Evolutionary conservation across 1,140 invertebrate species (phyloP), one percentile per base, ranked within the genome.

Genomic region (Polyergus mexicanus): DNA sequence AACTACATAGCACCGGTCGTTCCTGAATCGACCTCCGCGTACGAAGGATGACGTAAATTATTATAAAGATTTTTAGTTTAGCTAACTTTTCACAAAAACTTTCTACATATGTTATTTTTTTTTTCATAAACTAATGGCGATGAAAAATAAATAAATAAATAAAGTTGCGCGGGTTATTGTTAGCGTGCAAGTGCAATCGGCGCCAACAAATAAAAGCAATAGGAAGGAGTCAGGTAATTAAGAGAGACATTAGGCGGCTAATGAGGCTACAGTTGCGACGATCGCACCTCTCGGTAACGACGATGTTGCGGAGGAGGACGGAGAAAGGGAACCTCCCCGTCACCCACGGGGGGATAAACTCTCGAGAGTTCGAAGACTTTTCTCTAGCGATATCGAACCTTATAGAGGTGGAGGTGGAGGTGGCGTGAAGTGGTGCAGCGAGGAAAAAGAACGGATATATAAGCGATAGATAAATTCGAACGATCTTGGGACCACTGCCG

Each of bases 221-320:
- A 65, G 89, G 86, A 87, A 77, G 81, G 91, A 90, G 89, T 85
- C 86, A 91, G 75, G 92, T 93, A 94, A 94, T 94, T 94, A 94
- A 94, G 93, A 93, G 91, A 93, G 93, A 94, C 94, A 94, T 94
- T 93, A 94, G 92, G 80, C 92, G 91, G 93, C 92, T 94, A 94
- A 94, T 94, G 93, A 94, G 93, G 89, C 93, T 93, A 91, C 94
- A 22, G 89, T 89, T 90, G 89, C 83, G 85, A 88, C 92, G 72
- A 92, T 76, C 84, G 72, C 87, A 89, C 83, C 83, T 87, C 71
- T 78, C 76, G 68, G 81, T 44, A 44, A 47, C 54, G 66, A 47
- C 69, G 84, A 89, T 86, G 74, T 58, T 68, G 86, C 86, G 85
- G 84, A 75, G 65, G 66, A 84, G 38, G 68, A 51, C 54, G 38